Percentiles rank a stretch among this genome's conserved stretches.
Evolutionary conservation across 1,140 invertebrate species (phyloP).

Genomic region (Trichogramma pretiosum): DNA sequence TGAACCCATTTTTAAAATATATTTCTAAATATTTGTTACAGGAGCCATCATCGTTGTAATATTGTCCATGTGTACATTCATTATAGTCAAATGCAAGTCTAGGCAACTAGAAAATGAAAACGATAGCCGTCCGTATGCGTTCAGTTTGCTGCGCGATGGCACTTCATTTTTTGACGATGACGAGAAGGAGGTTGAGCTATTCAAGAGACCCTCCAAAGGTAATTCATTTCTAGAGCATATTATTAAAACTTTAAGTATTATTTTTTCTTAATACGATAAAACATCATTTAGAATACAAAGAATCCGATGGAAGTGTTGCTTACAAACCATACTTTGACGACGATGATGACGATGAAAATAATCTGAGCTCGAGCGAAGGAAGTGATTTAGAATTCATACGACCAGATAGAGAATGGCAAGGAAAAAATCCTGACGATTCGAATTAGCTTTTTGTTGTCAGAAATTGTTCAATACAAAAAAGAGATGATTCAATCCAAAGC

Average conservation of each 20-base stretch:
- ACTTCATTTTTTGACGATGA: constrained; percentile 49
- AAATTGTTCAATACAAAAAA: no score
- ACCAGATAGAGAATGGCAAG: constrained; percentile 27
- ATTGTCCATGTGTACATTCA: constrained; percentile 27
- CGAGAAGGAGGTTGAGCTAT: constrained; percentile 55
- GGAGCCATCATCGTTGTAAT: constrained; percentile 29
- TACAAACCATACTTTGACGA: constrained; percentile 47
- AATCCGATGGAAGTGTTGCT: constrained; percentile 20
- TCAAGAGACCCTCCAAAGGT: constrained; percentile 43
- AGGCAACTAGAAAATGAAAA: constrained; percentile 35
- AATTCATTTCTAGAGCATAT: constrained; percentile 6
- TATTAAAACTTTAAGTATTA: background rate
- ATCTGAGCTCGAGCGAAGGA: constrained; percentile 29
- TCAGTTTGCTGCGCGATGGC: constrained; percentile 39
- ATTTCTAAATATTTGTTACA: constrained; percentile 25
- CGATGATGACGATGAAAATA: constrained; percentile 34
- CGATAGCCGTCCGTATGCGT: constrained; percentile 37
- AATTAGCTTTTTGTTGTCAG: no score
- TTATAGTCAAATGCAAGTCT: constrained; percentile 34
- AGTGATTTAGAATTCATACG: constrained; percentile 47
- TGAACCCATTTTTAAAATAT: constrained; percentile 2
- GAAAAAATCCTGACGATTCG: constrained; percentile 10
- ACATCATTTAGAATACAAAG: constrained; percentile 19
- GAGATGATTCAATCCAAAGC: no score
- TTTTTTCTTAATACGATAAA: background rate